Conservation (phyloP, 2,888 invertebrate genomes). For the Stratiomys singularior region DNA sequence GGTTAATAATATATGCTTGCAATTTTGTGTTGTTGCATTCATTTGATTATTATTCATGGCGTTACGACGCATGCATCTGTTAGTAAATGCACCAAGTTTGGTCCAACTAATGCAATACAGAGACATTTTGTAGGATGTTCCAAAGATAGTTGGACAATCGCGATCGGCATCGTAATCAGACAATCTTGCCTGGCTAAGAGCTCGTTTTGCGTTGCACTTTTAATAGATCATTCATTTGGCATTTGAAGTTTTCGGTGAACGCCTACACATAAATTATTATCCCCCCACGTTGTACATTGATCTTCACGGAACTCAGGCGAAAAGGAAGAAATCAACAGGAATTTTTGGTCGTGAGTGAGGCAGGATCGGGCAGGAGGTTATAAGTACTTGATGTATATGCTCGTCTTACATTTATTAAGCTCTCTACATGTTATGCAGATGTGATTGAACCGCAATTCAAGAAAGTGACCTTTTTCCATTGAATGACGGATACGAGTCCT, state of each 20-base stretch:
- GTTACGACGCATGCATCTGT: neutral
- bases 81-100: neutral
- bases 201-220: neutral
- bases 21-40: neutral
- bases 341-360: neutral
- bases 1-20: constrained; percentile 14
- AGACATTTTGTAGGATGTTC: constrained; percentile 40
- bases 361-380: neutral
- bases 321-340: neutral
- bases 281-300: neutral
- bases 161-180: neutral
- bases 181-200: neutral
- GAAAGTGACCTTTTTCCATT: constrained; percentile 33
- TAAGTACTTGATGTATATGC: neutral
- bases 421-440: constrained; percentile 7
- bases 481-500: constrained; percentile 30
- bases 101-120: neutral
- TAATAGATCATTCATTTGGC: constrained; percentile 33
- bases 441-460: constrained; percentile 37
- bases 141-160: constrained; percentile 24
- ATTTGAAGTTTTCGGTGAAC: constrained; percentile 24
- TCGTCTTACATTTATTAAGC: neutral
- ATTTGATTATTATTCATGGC: constrained; percentile 33
- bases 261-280: neutral
- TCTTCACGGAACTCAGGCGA: neutral